Base-by-base conservation (phyloP, 2,888 invertebrate species). In the Eilema depressum region DNA sequence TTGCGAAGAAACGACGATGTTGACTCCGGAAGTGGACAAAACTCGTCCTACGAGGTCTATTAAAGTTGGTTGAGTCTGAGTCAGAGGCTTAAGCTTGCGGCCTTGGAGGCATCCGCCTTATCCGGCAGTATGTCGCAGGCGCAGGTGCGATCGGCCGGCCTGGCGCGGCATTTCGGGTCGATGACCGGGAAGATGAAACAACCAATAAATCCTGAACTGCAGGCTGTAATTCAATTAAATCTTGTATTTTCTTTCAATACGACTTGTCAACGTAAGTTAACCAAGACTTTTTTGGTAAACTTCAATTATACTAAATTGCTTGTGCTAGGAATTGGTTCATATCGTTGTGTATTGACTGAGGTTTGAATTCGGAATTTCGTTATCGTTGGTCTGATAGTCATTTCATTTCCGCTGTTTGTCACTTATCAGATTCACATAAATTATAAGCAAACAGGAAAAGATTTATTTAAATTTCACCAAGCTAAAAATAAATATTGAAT, bases 51-150 rank as follows among this genome's bases (percentile, higher is more conserved):
- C 56, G 37, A 69, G 69, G 56, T 66, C 59, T 69, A 69, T 65
- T 75, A 75, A 70, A 78, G 79, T 68, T 75, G 69, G 61, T 56
- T 57, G 74, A 80, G 72, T 79, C 74, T 86, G 85, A 86, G 80
- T 84, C 85, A 83, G 82, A 83, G 78, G 82, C 80, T 81, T 82
- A 88, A 86, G 82, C 86, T 87, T 73, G 82, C 82, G 91, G 83
- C 92, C 92, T 91, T 91, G 91, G 82, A 85, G 83, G 87, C 87
- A 86, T 90, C 91, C 89, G 91, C 84, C 86, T 86, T 82, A 85
- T 83, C 79, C 83, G 82, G 73, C 78, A 80, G 73, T 79, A 73
- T 75, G 85, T 85, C 87, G 85, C 87, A 86, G 79, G 85, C 88
- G 91, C 94, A 93, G 93, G 93, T 93, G 92, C 87, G 87, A 79